Percentiles rank a stretch among this genome's conserved stretches.
phyloP scores from a whole-genome alignment of 2,113 vertebrate species.

The Otocyon megalotis region DNA sequence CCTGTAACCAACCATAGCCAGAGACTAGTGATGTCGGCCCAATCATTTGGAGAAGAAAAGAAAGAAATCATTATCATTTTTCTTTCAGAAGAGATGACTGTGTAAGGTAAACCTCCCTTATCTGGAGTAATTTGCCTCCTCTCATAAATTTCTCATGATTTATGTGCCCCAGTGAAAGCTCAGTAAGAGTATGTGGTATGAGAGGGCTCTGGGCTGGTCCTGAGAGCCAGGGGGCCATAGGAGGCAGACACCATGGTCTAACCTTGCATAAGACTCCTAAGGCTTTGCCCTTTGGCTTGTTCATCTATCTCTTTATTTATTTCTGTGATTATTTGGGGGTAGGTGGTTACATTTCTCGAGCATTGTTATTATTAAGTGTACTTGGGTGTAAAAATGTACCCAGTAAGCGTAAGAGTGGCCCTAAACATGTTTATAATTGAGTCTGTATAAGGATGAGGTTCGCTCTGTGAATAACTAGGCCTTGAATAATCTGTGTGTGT shows the following conservation, averaged over 20 bases:
- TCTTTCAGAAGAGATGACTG: neutral
- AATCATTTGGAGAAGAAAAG: too few species aligned
- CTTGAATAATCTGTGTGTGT: neutral
- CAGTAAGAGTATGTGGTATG: neutral
- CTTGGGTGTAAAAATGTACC: neutral
- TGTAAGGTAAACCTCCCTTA: neutral
- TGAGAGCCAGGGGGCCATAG: neutral
- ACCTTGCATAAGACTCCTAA: neutral
- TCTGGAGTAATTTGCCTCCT: neutral
- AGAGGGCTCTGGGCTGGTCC: neutral
- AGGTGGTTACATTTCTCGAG: neutral
- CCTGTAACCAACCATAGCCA: neutral
- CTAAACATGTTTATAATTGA: neutral
- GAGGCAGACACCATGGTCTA: neutral
- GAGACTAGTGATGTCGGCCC: neutral
- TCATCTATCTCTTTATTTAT: neutral
- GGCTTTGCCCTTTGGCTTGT: neutral
- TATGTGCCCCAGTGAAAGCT: neutral
- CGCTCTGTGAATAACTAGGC: neutral
- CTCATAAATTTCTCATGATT: neutral
- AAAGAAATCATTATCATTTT: neutral
- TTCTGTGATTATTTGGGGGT: slow-evolving; percentile 25
- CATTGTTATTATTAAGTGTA: neutral
- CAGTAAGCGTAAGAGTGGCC: neutral
- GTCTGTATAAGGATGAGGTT: neutral